Base-by-base conservation (phyloP, 2,113 vertebrate genomes). In the Clarias macrocephalus region DNA sequence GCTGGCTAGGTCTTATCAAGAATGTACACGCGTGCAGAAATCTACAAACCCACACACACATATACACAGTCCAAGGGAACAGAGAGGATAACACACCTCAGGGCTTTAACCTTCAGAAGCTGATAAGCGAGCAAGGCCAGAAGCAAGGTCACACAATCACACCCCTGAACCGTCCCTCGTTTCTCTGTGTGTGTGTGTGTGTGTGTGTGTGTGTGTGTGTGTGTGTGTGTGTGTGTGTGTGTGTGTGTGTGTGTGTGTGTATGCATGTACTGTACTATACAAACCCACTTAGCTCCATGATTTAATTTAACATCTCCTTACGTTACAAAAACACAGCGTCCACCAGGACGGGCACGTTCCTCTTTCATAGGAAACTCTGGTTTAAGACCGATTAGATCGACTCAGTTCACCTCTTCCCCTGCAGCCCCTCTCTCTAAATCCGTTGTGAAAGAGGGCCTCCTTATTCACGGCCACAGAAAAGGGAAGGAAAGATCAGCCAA, bases 381-480 rank as follows among this genome's bases (percentile, higher is more conserved):
- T 68, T 68, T 87, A 89, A 85, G 90, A 76, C 77, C 89, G 88
- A 93, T 89, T 66, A 79, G 73, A 76, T 76, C 12, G 84, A 83
- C 83, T 90, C 85, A 68, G 62, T 60, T 82, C 70, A 76, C 79
- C 63, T 91, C 84, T 66, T 90, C 90, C 80, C 88, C 88, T 90
- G 87, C 85, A 90, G 80, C 62, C 84, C 75, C 77, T 89, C 18
- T 59, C 37, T 80, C 86, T 86, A 87, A 89, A 88, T 87, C 75
- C 81, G 70, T 81, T 80, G 84, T 90, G 85, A 93, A 91, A 92
- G 89, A 87, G 85, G 90, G 86, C 89, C 91, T 90, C 90, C 88
- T 91, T 89, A 89, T 92, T 89, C 88, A 84, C 80, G 80, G 63
- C 86, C 91, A 90, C 28, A 93, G 92, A 91, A 89, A 91, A 42